Conservation (phyloP, 2,888 invertebrate genomes). For the Linyphia triangularis region DNA sequence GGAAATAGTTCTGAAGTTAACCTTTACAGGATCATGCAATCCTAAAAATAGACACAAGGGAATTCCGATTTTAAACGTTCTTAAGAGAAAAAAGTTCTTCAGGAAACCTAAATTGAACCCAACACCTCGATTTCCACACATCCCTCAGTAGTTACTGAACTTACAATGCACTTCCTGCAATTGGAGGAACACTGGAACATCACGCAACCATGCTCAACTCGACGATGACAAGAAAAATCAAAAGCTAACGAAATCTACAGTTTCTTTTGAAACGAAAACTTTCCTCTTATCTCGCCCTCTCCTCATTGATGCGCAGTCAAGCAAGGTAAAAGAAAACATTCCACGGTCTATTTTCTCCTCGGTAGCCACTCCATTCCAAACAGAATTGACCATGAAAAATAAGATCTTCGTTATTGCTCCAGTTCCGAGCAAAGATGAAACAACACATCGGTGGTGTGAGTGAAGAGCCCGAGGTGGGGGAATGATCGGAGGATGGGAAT, state of each 20-base stretch:
- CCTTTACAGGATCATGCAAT: too few species aligned
- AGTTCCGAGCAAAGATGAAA: not conserved
- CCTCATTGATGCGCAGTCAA: not conserved
- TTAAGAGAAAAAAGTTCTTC: too few species aligned
- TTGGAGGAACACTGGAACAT: not conserved
- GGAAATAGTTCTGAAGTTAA: too few species aligned
- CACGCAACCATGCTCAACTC: not conserved
- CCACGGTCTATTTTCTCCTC: constrained; percentile 12
- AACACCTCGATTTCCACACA: not conserved
- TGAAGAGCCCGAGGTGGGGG: too few species aligned
- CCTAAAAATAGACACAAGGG: too few species aligned
- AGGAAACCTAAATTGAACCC: too few species aligned
- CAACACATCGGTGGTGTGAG: too few species aligned
- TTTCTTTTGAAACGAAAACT: not conserved
- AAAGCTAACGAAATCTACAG: not conserved
- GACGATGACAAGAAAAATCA: not conserved
- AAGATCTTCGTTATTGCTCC: not conserved
- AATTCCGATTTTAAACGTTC: too few species aligned
- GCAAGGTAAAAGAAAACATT: not conserved
- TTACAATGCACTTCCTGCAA: constrained; percentile 2
- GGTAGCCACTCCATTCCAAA: not conserved
- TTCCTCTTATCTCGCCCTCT: constrained; percentile 1
- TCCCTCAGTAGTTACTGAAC: not conserved
- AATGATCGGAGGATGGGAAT: not conserved
- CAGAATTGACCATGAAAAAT: not conserved